Evolutionary conservation across 2,888 invertebrate species (phyloP).

Genomic region (Philereme transversata): DNA sequence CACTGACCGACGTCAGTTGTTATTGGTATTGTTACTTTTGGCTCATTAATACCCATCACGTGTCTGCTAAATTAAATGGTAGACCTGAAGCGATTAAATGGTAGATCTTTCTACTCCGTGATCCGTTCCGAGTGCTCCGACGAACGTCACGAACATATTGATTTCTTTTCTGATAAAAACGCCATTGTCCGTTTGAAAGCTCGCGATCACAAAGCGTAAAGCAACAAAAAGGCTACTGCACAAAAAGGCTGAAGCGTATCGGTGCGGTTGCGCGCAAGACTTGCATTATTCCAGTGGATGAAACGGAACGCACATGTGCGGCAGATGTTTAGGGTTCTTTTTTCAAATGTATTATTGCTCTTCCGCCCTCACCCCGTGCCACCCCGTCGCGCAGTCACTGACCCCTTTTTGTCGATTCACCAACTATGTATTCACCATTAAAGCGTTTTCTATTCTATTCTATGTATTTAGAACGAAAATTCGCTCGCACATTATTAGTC

Average conservation of each 20-base stretch:
- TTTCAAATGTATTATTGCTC: constrained; percentile 76
- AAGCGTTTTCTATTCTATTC: constrained; percentile 33
- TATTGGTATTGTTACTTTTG: constrained; percentile 40
- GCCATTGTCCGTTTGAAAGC: constrained; percentile 74
- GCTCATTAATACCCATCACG: constrained; percentile 40
- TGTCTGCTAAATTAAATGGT: constrained; percentile 38
- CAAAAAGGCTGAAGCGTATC: constrained; percentile 67
- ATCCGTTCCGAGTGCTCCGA: constrained; percentile 45
- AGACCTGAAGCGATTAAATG: constrained; percentile 35
- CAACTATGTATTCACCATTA: no score
- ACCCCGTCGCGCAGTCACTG: constrained; percentile 76
- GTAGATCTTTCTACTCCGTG: constrained; percentile 13
- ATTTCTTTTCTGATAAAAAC: constrained; percentile 73
- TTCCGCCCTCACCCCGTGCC: constrained; percentile 49
- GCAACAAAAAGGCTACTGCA: constrained; percentile 74
- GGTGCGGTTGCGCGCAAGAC: constrained; percentile 72
- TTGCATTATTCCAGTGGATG: constrained; percentile 75
- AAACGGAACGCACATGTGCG: constrained; percentile 76
- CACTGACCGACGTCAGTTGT: constrained; percentile 34
- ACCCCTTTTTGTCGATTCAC: constrained; percentile 71
- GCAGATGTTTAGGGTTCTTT: constrained; percentile 81
- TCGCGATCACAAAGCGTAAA: constrained; percentile 74
- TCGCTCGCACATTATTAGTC: constrained; percentile 8
- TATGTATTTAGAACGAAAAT: constrained; percentile 14
- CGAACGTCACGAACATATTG: constrained; percentile 65